Evolutionary conservation across 92 coral and sea anemone species (phyloP), one percentile per base, ranked within the genome.

Genomic region (Nematostella vectensis): DNA sequence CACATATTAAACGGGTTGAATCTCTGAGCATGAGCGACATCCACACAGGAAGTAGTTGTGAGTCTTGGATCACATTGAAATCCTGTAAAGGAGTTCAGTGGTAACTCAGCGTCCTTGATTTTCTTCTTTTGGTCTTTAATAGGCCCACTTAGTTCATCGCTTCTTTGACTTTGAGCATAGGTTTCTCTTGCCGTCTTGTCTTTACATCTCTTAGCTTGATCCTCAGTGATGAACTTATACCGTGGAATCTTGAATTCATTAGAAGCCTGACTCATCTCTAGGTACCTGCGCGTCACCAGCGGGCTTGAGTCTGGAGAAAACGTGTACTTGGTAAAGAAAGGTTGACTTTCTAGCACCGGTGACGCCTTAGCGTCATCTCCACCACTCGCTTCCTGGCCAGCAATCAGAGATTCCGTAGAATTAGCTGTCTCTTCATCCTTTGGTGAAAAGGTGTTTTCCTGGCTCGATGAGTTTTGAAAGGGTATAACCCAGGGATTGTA

Each of bases 141-240:
- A 8, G 8, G 42, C 42, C 15, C 9, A 36, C 42, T 15, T 15
- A 36, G 42, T 15, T 36, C 42, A 8, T 36, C 15, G 42, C 42
- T 36, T 15, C 15, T 8, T 8, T 36, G 8, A 8, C 15, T 15
- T 36, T 8, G 42, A 15, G 15, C 15, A 15, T 15, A 36, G 8
- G 42, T 8, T 36, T 36, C 42, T 36, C 42, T 36, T 15, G 9
- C 9, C 15, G 8, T 36, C 42, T 36, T 36, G 42, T 36, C 8
- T 2, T 17, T 18, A 23, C 37, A 27, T 16, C 44, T 50, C 36
- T 54, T 27, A 4, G 33, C 12, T 18, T 59, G 70, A 31, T 52
- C 62, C 62, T 66, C 62, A 2, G 47, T 18, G 40, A 38, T 48
- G 27, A 66, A 66, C n/a, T 55, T 57, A n/a, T 54, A 55, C 18